Evolutionary conservation across 2,113 vertebrate genomes (phyloP).

Genomic region (Phyllostomus discolor): DNA sequence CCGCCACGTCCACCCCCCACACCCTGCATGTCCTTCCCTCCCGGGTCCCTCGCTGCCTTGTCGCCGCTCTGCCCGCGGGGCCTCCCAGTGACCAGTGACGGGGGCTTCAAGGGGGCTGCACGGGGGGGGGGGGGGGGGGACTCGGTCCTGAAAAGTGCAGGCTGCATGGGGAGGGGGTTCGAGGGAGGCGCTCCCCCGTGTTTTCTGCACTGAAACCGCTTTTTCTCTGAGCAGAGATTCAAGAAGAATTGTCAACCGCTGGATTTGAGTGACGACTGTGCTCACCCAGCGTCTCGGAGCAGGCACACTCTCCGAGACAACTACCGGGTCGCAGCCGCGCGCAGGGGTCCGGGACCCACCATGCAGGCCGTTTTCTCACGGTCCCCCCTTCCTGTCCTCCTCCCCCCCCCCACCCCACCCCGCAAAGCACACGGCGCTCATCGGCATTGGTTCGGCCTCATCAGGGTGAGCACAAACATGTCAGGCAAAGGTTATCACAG

Average conservation of each 20-base stretch:
- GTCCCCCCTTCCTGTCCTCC: neutral
- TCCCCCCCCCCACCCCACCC: too few relatives aligned
- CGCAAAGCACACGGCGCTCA: fast-evolving
- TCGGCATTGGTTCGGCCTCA: neutral
- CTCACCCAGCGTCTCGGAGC: neutral
- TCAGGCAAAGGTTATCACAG: neutral
- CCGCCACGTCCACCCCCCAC: neutral
- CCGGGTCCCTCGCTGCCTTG: neutral
- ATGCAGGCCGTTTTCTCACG: neutral
- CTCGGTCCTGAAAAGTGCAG: neutral
- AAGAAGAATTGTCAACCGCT: neutral
- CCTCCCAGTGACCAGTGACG: neutral
- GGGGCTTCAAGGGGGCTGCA: neutral
- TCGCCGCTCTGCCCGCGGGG: neutral
- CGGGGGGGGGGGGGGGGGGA: too few relatives aligned
- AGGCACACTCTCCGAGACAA: neutral
- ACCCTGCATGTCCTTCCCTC: fast-evolving
- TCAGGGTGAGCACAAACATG: neutral
- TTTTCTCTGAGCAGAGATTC: neutral
- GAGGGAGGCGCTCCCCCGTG: neutral
- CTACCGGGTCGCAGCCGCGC: neutral
- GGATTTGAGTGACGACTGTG: neutral
- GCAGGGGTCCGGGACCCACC: neutral
- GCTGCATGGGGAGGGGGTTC: neutral
- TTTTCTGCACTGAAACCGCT: neutral